Evolutionary conservation across 2,888 invertebrate species (phyloP).

Genomic region (Cantharis nigra): DNA sequence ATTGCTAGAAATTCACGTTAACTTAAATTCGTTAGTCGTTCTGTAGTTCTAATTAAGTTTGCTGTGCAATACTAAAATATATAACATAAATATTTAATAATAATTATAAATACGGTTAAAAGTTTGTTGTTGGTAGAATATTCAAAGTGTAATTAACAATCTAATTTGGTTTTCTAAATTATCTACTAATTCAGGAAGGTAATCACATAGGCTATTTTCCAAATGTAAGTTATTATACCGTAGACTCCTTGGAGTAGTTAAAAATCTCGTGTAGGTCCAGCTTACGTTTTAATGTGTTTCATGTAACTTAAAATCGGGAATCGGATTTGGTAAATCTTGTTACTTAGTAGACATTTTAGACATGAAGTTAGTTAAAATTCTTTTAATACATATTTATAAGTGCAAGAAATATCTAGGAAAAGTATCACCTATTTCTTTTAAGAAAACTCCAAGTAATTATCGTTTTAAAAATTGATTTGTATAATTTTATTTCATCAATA

Average conservation of each 20-base stretch:
- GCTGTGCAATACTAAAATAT: not conserved
- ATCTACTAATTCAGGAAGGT: not conserved
- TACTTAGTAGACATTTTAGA: not conserved
- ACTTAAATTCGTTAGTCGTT: not conserved
- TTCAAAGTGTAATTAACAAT: not conserved
- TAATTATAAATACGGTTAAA: not conserved
- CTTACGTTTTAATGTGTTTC: not conserved
- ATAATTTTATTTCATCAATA: too few relatives aligned
- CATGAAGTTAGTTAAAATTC: not conserved
- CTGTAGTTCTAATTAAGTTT: not conserved
- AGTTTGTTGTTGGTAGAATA: not conserved
- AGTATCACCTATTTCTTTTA: too few relatives aligned
- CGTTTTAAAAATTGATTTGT: too few relatives aligned
- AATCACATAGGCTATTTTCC: too few relatives aligned
- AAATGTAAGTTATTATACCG: not conserved
- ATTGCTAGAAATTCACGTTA: not conserved
- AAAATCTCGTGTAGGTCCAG: not conserved
- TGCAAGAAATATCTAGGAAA: too few relatives aligned
- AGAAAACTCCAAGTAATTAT: too few relatives aligned
- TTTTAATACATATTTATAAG: not conserved
- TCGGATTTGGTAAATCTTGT: not conserved
- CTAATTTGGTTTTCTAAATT: not conserved
- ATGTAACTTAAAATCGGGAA: not conserved
- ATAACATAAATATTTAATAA: not conserved
- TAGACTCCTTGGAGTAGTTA: not conserved